These are phyloP conservation scores for Leistus spinibarbis DNA, from an alignment of 2,888 invertebrate species.

Conservation along the genomic window DNA sequence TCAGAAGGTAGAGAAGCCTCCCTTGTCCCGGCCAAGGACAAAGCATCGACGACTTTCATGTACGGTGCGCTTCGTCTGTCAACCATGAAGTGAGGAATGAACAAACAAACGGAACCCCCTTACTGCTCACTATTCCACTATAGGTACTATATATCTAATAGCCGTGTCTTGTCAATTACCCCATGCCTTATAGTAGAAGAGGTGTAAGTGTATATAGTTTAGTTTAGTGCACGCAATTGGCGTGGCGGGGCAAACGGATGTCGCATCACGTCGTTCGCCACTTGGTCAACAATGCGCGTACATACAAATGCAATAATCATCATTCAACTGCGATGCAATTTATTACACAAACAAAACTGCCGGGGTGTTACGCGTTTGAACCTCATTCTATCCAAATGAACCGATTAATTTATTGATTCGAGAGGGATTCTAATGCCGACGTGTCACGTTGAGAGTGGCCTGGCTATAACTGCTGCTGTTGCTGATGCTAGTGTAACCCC, in stretches of 20 bases:
- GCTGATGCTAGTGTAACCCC: background rate
- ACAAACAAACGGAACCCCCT: background rate
- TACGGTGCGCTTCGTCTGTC: background rate
- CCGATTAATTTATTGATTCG: slow-evolving; percentile 39
- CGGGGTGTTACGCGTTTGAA: slow-evolving; percentile 36
- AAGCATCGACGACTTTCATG: background rate
- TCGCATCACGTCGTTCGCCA: slow-evolving; percentile 15
- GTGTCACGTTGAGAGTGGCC: slow-evolving; percentile 12
- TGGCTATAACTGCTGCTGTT: background rate
- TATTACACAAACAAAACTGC: slow-evolving; percentile 38
- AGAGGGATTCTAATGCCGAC: slow-evolving; percentile 14
- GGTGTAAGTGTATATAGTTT: background rate
- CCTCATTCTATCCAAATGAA: slow-evolving; percentile 39
- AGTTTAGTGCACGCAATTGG: background rate
- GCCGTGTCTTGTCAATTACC: background rate
- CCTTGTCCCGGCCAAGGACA: background rate
- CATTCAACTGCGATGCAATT: slow-evolving; percentile 36
- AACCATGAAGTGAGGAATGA: background rate
- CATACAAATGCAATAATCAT: slow-evolving; percentile 39
- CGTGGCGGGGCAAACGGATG: slow-evolving; percentile 1
- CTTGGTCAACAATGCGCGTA: slow-evolving; percentile 9
- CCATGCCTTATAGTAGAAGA: background rate
- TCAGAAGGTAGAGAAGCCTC: background rate
- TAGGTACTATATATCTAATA: background rate
- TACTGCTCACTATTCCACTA: background rate